Percentiles rank a stretch among this genome's conserved stretches.
Evolutionary conservation across 1,140 invertebrate species (phyloP).

Genomic region (Drosophila ercepeae): DNA sequence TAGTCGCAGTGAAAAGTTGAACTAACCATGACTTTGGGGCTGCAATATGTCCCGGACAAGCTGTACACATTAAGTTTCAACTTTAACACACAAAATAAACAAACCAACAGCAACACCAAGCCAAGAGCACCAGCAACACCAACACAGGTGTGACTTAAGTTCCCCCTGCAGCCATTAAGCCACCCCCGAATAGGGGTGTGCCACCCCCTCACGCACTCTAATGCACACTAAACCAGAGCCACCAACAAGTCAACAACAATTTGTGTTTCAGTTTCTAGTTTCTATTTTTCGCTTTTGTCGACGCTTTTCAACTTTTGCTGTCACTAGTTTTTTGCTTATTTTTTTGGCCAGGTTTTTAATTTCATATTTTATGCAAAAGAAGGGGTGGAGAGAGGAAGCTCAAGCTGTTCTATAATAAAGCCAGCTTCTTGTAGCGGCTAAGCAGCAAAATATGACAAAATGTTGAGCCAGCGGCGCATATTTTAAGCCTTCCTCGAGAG

Average conservation of each 20-base stretch:
- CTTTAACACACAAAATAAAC: slow-evolving; percentile 31
- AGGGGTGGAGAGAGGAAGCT: background rate
- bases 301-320: slow-evolving; percentile 45
- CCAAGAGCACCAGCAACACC: too few relatives aligned
- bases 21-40: slow-evolving; percentile 33
- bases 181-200: background rate
- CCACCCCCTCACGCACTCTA: background rate
- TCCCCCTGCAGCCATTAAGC: slow-evolving; percentile 14
- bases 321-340: slow-evolving; percentile 29
- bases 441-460: slow-evolving; percentile 69
- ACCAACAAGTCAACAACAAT: slow-evolving; percentile 52
- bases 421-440: slow-evolving; percentile 56
- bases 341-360: slow-evolving; percentile 57
- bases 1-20: slow-evolving; percentile 25
- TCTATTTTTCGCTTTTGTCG: slow-evolving; percentile 44
- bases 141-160: slow-evolving; percentile 38
- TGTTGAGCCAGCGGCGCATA: slow-evolving; percentile 59
- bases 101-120: slow-evolving; percentile 11
- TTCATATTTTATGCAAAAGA: slow-evolving; percentile 55
- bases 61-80: slow-evolving; percentile 57
- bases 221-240: slow-evolving; percentile 30
- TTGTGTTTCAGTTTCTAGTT: slow-evolving; percentile 23
- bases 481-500: slow-evolving; percentile 50
- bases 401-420: slow-evolving; percentile 64
- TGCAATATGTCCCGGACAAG: slow-evolving; percentile 39